Percentiles rank a stretch among this genome's conserved stretches.
phyloP scores from a whole-genome alignment of 2,113 vertebrate genomes.

The Spea multiplicata region DNA sequence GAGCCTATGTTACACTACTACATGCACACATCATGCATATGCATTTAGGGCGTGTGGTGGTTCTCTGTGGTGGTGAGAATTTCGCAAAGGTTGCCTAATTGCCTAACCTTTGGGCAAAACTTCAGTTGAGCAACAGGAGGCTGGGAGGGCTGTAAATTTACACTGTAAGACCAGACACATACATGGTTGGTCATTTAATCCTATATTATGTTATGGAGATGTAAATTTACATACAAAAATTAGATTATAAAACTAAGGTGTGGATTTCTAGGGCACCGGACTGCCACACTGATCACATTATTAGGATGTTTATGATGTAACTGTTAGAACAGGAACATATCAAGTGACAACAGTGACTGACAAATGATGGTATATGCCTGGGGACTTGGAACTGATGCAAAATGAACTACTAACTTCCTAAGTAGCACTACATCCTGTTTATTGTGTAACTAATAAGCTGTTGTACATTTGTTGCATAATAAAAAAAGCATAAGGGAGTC shows the following conservation, averaged over 20 bases:
- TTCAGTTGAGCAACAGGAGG: neutral
- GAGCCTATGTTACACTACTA: no score
- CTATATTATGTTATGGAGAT: no score
- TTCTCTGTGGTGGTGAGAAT: no score
- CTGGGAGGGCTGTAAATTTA: neutral
- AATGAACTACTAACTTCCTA: slow-evolving; percentile 2
- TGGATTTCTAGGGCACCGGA: no score
- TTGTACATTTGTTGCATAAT: no score
- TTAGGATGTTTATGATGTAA: slow-evolving; percentile 2
- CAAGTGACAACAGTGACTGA: neutral
- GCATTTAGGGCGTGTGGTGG: no score
- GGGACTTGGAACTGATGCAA: neutral
- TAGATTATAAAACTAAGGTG: no score
- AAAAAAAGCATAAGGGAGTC: no score
- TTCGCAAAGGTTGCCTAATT: no score
- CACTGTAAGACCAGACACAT: neutral
- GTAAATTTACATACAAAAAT: no score
- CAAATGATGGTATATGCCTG: slow-evolving; percentile 1
- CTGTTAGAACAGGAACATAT: neutral
- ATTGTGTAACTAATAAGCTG: neutral
- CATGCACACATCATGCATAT: no score
- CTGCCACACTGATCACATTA: neutral
- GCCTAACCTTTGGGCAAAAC: no score
- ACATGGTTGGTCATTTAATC: neutral
- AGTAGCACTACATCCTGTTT: neutral